Percentiles rank a stretch among this genome's conserved stretches.
Conservation (phyloP, 2,888 invertebrate species). For the Suillia variegata region DNA sequence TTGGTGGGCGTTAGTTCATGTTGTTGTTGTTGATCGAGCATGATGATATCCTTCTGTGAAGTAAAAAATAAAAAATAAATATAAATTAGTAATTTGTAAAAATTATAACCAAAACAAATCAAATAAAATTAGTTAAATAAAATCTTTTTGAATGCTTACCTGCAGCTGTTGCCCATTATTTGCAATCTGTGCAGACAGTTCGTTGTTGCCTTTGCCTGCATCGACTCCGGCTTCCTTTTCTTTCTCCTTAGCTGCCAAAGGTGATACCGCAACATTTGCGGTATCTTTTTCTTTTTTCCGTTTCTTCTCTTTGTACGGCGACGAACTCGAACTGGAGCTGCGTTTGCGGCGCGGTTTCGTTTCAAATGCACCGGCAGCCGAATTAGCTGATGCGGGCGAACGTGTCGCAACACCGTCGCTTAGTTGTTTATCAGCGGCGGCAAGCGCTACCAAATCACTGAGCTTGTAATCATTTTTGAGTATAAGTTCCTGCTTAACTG, state of each 20-base stretch:
- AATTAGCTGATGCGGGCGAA: background rate
- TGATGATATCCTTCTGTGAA: constrained; percentile 41
- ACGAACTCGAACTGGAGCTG: constrained; percentile 58
- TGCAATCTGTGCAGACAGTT: no score
- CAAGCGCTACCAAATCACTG: constrained; percentile 23
- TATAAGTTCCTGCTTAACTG: constrained; percentile 48
- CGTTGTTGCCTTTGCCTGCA: constrained; percentile 3
- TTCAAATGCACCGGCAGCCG: constrained; percentile 16
- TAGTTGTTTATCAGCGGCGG: constrained; percentile 21
- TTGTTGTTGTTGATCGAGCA: constrained; percentile 42
- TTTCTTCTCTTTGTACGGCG: constrained; percentile 61
- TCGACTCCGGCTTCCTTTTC: no score
- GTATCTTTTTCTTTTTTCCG: constrained; percentile 57
- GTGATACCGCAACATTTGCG: constrained; percentile 17
- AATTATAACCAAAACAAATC: no score
- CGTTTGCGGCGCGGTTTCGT: constrained; percentile 52
- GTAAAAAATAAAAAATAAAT: constrained; percentile 9
- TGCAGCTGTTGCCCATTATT: background rate
- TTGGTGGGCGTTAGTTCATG: constrained; percentile 58
- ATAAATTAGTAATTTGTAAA: no score
- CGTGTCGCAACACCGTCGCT: background rate
- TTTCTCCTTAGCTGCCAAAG: constrained; percentile 21
- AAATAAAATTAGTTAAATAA: background rate
- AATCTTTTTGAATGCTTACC: background rate
- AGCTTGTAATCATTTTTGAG: constrained; percentile 46